Percentiles rank a stretch among this genome's conserved stretches.
Evolutionary conservation across 2,888 invertebrate species (phyloP).

Genomic region (Hypomecis atomaria): DNA sequence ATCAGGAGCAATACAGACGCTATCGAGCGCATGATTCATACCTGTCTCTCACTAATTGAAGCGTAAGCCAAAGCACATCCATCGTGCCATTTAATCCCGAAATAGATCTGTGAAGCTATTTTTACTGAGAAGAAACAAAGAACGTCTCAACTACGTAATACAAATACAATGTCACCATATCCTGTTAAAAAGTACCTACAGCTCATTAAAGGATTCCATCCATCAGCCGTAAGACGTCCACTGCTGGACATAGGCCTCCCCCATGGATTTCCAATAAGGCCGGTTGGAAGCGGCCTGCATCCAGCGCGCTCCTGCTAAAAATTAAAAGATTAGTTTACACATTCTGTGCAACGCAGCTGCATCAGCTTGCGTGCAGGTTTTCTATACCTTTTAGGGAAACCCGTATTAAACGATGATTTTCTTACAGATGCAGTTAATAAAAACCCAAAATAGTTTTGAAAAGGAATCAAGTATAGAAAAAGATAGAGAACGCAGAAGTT

Average conservation of each 20-base stretch:
- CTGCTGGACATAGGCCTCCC: too few relatives aligned
- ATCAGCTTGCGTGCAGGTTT: too few relatives aligned
- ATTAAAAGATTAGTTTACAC: too few relatives aligned
- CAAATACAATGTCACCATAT: neutral
- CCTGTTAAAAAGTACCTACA: too few relatives aligned
- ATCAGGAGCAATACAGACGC: conserved; percentile 16
- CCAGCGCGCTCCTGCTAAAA: too few relatives aligned
- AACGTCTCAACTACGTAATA: conserved; percentile 6
- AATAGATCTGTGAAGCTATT: conserved; percentile 25
- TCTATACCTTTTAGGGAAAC: too few relatives aligned
- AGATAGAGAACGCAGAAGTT: conserved; percentile 76
- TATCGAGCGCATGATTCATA: conserved; percentile 28
- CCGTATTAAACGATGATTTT: conserved; percentile 2
- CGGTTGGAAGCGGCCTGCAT: too few relatives aligned
- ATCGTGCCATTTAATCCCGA: conserved; percentile 20
- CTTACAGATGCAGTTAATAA: conserved; percentile 83
- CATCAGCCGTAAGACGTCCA: too few relatives aligned
- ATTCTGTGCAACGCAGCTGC: too few relatives aligned
- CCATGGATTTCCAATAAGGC: too few relatives aligned
- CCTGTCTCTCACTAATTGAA: conserved; percentile 22
- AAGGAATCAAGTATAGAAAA: conserved; percentile 80
- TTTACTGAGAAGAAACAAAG: conserved; percentile 11
- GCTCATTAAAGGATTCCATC: too few relatives aligned
- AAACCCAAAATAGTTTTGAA: conserved; percentile 82
- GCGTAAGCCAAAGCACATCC: conserved; percentile 25